Evolutionary conservation across 2,888 invertebrate genomes (phyloP), one percentile per base, ranked within the genome.

Genomic region (Ditula angustiorana): DNA sequence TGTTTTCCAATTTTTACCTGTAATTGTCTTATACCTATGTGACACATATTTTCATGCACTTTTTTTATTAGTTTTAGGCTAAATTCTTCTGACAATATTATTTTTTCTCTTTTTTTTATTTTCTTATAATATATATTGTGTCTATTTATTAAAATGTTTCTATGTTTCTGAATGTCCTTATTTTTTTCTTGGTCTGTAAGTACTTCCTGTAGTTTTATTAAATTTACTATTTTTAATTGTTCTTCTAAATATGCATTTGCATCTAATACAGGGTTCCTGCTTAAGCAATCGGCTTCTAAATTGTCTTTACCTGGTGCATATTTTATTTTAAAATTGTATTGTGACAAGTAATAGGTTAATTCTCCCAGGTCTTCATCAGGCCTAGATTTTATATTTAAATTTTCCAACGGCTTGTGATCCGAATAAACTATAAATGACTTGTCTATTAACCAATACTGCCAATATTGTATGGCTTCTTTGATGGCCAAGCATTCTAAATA

Each of bases 191-290:
- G 67, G 58, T 69, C 65, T 61, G 5, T 24, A 23, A 33, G 11
- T 3, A 70, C 68, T 61, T 69, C 69, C 59, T 69, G 46, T 57
- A 69, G 41, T 57, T 24, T 67, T 60, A 72, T 66, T 13, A 67
- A 33, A 26, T 70, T 69, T 10, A 69, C 67, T 53, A 71, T 47
- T 67, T 71, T 71, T 59, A 69, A 68, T 37, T 21, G 7, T 37
- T 67, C 67, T 2, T 69, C 67, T 5, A 8, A 0, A 41, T 70
- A 62, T 53, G 67, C 67, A 62, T 63, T 35, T 11, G 69, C 5
- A 65, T 68, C 69, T 49, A 73, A 28, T 5, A 73, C 70, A 33
- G 71, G 71, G 26, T 70, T 72, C 30, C 72, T 72, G 21, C 71
- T 72, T 30, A 71, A 49, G 59, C 69, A n/a, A n/a, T n/a, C n/a